Conservation (phyloP, 92 coral and sea anemone genomes). For the Heteractis magnifica region DNA sequence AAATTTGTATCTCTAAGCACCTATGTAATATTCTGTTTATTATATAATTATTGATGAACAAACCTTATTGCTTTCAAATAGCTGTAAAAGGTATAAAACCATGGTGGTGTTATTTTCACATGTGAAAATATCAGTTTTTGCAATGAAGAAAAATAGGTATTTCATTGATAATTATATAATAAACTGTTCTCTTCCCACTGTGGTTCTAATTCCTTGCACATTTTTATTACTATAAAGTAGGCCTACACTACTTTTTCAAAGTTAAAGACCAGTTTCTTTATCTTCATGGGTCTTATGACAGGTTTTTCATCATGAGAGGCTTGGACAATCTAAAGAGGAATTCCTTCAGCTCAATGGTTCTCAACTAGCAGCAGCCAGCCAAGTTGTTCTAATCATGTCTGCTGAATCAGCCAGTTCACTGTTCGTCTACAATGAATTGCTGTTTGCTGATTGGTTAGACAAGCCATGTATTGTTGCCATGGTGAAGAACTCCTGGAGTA, state of each 20-base stretch:
- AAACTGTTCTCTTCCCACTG: neutral
- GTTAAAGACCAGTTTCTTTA: neutral
- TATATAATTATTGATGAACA: no score
- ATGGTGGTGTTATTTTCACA: no score
- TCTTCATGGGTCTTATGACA: neutral
- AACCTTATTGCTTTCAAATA: no score
- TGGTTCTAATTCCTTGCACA: neutral
- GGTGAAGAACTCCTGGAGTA: conserved; percentile 73
- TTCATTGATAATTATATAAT: neutral
- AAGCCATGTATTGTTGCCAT: conserved; percentile 70
- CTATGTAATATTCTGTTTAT: no score
- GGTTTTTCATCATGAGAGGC: conserved; percentile 78
- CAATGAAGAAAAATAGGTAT: neutral
- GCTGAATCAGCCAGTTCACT: conserved; percentile 73
- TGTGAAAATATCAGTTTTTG: no score
- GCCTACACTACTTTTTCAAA: no score
- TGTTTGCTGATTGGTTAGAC: conserved; percentile 82
- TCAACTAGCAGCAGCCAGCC: conserved; percentile 58
- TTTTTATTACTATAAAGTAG: neutral
- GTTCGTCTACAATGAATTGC: conserved; percentile 81
- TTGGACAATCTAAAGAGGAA: conserved; percentile 81
- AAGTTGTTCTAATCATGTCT: conserved; percentile 68
- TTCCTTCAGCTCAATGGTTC: conserved; percentile 71
- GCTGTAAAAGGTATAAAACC: no score
- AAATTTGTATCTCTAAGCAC: no score